Evolutionary conservation across 2,888 invertebrate species (phyloP).

Genomic region (Geotrupes spiniger): DNA sequence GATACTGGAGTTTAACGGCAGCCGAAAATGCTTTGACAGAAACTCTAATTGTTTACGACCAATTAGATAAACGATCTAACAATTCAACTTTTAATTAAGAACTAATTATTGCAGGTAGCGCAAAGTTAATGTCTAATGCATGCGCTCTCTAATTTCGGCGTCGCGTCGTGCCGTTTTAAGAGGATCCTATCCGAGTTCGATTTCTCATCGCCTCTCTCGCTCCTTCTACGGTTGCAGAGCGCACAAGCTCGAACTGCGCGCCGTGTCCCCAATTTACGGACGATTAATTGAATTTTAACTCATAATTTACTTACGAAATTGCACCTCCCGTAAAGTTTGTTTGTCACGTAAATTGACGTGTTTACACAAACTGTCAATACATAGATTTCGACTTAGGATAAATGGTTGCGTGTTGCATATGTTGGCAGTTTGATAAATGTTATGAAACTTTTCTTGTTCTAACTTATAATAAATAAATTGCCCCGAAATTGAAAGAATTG

Average conservation of each 20-base stretch:
- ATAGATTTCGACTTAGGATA: no score
- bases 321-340: constrained; percentile 4
- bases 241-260: constrained; percentile 10
- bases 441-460: no score
- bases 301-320: constrained; percentile 19
- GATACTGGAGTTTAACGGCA: not conserved
- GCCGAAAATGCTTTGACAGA: not conserved
- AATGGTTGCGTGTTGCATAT: no score
- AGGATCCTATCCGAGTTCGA: not conserved
- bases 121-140: constrained; percentile 18
- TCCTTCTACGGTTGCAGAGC: not conserved
- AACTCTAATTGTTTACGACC: constrained; percentile 33
- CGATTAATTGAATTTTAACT: constrained; percentile 20
- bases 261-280: constrained; percentile 15
- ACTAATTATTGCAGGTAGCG: constrained; percentile 15
- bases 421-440: no score
- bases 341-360: constrained; percentile 2
- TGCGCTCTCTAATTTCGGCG: constrained; percentile 16
- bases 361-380: not conserved
- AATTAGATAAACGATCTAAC: constrained; percentile 37
- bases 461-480: no score
- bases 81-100: constrained; percentile 38
- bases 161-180: constrained; percentile 1
- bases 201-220: not conserved
- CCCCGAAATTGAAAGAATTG: no score